These are phyloP conservation scores for Acrobeloides nanus DNA, from an alignment of 2,888 invertebrate genomes.

Conservation along the genomic window DNA sequence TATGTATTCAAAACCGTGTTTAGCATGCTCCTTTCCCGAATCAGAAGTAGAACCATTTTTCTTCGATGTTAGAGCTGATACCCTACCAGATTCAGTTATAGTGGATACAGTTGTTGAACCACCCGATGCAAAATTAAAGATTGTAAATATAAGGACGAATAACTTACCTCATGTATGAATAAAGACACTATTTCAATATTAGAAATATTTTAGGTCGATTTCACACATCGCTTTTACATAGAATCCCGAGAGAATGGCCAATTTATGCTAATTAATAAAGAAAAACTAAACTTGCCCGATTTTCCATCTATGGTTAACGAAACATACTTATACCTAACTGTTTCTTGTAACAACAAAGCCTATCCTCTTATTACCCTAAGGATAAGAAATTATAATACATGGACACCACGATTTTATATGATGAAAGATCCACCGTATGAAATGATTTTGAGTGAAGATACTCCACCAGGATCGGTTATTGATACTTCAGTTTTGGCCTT, in stretches of 20 bases:
- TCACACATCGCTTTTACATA: slow-evolving; percentile 20
- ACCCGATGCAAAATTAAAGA: slow-evolving; percentile 31
- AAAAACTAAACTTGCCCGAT: slow-evolving; percentile 26
- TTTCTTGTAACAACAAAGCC: slow-evolving; percentile 41
- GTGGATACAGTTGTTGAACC: slow-evolving; percentile 41
- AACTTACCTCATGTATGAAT: slow-evolving; percentile 23
- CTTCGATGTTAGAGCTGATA: slow-evolving; percentile 31
- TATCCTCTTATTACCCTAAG: slow-evolving; percentile 45
- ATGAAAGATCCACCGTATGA: slow-evolving; percentile 42
- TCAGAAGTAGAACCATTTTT: slow-evolving; percentile 32
- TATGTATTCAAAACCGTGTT: not conserved
- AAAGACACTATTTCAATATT: no score
- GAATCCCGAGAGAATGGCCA: slow-evolving; percentile 23
- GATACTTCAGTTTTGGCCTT: slow-evolving; percentile 42
- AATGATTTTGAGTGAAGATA: slow-evolving; percentile 23
- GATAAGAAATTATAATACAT: slow-evolving; percentile 32
- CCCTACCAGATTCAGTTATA: slow-evolving; percentile 30
- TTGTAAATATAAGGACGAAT: slow-evolving; percentile 37
- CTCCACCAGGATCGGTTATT: slow-evolving; percentile 29
- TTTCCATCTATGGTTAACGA: slow-evolving; percentile 41
- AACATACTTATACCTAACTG: slow-evolving; percentile 39
- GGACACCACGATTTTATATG: slow-evolving; percentile 40
- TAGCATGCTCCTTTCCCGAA: slow-evolving; percentile 32
- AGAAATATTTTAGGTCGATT: slow-evolving; percentile 29
- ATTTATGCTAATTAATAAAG: slow-evolving; percentile 21